Evolutionary conservation across 1,140 invertebrate genomes (phyloP), one percentile per base, ranked within the genome.

Genomic region (Lepidotrigona ventralis): DNA sequence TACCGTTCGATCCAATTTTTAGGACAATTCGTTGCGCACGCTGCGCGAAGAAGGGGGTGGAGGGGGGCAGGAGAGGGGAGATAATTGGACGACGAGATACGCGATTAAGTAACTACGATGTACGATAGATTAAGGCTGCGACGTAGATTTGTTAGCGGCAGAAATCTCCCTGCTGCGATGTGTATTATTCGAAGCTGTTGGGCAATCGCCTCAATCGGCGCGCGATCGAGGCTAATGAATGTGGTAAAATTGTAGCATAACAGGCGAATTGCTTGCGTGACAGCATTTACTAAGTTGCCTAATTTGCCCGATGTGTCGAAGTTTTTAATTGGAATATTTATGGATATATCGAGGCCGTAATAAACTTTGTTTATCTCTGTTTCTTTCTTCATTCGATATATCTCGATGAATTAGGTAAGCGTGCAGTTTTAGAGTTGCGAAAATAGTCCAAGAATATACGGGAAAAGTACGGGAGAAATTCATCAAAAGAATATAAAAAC

Each of bases 1-100:
- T 79, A 79, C 78, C 78, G 78, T 79, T 79, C 54, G 54, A 79
- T 63, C 33, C 12, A 21, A 71, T 79, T 79, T 79, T 79, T 72
- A 51, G 33, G 77, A 54, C n/a, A 58, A 60, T 79, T 66, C 21
- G 29, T 72, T 21, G 46, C 39, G 39, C 68, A 15, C 21, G 5
- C 33, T 21, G 17, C 19, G 46, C 9, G 39, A 46, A 46, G 8
- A 46, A 46, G 39, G 0, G 39, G 39, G 39, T 46, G 8, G 8
- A 3, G 23, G 11, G 0, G 6, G 15, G 23, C 5, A 14, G 33
- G 21, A 5, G 4, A 29, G 26, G 1, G 15, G 9, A 17, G 56
- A 76, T 60, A 63, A 76, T 60, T 63, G 33, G 53, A 58, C 56
- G n/a, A 46, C 54, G 72, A 74, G 72, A 74, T 74, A 58, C 72